A percentile compares a stretch with the other conserved stretches of the same genome.
Conservation (phyloP, 2,888 invertebrate genomes). For the Cordilura impudica region DNA sequence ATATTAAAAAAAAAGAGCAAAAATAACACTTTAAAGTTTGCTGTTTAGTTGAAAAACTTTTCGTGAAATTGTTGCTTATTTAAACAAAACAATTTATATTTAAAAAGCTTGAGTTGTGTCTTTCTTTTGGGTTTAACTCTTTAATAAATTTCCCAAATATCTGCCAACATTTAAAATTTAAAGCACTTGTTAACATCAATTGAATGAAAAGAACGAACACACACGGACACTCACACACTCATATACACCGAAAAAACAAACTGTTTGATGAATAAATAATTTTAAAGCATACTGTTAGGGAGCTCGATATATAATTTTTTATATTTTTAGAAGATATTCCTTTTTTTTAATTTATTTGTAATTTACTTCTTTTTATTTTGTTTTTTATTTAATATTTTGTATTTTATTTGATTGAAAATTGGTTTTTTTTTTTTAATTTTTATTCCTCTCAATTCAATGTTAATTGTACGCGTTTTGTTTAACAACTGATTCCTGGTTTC, state of each 20-base stretch:
- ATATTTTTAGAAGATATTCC: neutral
- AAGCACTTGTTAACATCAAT: slow-evolving; percentile 58
- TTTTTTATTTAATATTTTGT: slow-evolving; percentile 28
- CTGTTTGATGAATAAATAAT: neutral
- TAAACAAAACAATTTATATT: too few species aligned
- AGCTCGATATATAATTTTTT: neutral
- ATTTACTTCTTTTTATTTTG: neutral
- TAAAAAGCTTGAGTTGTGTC: neutral
- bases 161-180: neutral
- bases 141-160: neutral
- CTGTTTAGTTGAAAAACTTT: neutral
- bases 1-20: neutral
- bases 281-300: slow-evolving; percentile 17
- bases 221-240: slow-evolving; percentile 8
- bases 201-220: neutral
- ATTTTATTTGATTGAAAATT: neutral
- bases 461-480: slow-evolving; percentile 55
- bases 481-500: slow-evolving; percentile 50
- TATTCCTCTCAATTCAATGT: slow-evolving; percentile 25
- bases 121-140: neutral
- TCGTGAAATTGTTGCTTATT: too few species aligned
- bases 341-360: slow-evolving; percentile 5
- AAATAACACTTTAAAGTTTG: neutral
- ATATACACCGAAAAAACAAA: neutral
- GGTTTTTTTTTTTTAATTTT: slow-evolving; percentile 10